Evolutionary conservation across 2,888 invertebrate genomes (phyloP).

Genomic region (Disparrhopalites patrizii): DNA sequence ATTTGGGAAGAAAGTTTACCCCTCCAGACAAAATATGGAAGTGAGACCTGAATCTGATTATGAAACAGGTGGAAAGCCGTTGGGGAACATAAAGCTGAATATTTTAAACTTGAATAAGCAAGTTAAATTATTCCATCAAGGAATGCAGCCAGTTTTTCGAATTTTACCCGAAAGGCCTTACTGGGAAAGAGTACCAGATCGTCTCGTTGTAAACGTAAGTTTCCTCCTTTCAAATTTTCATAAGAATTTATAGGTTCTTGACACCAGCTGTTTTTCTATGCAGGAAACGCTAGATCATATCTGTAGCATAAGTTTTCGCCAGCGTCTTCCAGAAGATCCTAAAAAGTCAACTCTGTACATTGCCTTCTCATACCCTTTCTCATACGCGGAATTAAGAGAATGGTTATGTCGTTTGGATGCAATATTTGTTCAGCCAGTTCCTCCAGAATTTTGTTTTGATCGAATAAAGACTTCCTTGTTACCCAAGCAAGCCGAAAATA

Average conservation of each 20-base stretch:
- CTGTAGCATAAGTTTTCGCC: constrained; percentile 71
- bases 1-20: too few relatives aligned
- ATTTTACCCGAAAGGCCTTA: constrained; percentile 70
- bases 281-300: constrained; percentile 67
- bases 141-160: constrained; percentile 78
- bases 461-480: constrained; percentile 14
- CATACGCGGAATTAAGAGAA: constrained; percentile 75
- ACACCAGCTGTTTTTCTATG: constrained; percentile 45
- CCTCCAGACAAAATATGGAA: too few relatives aligned
- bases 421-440: constrained; percentile 50
- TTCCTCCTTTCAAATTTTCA: neutral
- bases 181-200: constrained; percentile 64
- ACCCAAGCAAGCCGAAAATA: constrained; percentile 15
- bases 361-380: constrained; percentile 87
- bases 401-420: constrained; percentile 66
- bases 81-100: constrained; percentile 66
- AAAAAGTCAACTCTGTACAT: constrained; percentile 70
- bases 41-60: too few relatives aligned
- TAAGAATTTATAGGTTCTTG: neutral
- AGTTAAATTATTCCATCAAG: constrained; percentile 84
- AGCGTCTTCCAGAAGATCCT: constrained; percentile 65
- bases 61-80: constrained; percentile 49
- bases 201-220: constrained; percentile 40
- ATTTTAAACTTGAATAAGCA: constrained; percentile 84
- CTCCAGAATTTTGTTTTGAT: constrained; percentile 19